phyloP scores from a whole-genome alignment of 2,888 invertebrate genomes.

The Drosophila niveifrons region DNA sequence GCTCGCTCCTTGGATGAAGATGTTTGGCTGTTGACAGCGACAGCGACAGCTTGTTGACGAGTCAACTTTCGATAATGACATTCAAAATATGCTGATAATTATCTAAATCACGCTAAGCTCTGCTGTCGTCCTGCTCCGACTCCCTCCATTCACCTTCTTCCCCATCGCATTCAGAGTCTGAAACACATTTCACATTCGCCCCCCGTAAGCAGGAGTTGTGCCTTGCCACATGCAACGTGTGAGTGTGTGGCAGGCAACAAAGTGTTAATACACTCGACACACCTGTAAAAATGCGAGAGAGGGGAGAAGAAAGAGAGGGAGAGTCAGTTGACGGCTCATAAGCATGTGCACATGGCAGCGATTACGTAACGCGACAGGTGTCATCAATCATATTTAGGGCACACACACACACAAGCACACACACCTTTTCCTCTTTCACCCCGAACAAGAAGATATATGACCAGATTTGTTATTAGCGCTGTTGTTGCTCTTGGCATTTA shows the following conservation, averaged over 20 bases:
- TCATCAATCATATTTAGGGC: conserved; percentile 77
- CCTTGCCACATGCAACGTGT: conserved; percentile 57
- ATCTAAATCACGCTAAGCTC: conserved; percentile 63
- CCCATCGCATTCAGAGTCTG: no score
- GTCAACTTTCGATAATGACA: conserved; percentile 47
- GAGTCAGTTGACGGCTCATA: conserved; percentile 54
- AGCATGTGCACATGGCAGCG: conserved; percentile 69
- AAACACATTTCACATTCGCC: neutral
- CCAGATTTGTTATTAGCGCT: conserved; percentile 58
- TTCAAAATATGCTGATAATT: conserved; percentile 62
- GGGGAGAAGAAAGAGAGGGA: neutral
- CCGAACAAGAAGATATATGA: conserved; percentile 60
- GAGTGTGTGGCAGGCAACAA: conserved; percentile 59
- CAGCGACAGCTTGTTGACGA: conserved; percentile 10
- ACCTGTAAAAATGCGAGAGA: conserved; percentile 57
- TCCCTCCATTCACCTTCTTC: conserved; percentile 2
- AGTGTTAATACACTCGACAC: conserved; percentile 68
- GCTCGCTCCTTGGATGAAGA: neutral
- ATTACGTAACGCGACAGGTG: conserved; percentile 80
- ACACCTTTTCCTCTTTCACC: neutral
- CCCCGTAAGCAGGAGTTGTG: conserved; percentile 31
- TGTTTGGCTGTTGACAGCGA: neutral
- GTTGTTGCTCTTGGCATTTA: conserved; percentile 40
- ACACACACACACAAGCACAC: conserved; percentile 17
- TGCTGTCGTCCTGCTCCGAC: conserved; percentile 8